phyloP scores from a whole-genome alignment of 2,888 invertebrate genomes.

The Nemotelus nigrinus region DNA sequence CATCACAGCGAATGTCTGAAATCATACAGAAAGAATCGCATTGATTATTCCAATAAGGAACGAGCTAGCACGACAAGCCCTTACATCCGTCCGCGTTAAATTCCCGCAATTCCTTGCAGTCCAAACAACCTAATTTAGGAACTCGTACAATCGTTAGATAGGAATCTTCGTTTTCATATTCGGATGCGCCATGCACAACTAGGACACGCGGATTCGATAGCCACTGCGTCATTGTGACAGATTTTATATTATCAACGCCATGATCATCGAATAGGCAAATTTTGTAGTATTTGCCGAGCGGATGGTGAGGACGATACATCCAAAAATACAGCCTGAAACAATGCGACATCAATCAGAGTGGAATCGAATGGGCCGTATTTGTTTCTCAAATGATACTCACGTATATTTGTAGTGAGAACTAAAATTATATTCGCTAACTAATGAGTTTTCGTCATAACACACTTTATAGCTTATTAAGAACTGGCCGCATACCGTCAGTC shows the following conservation, averaged over 20 bases:
- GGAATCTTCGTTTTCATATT: constrained; percentile 64
- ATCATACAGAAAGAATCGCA: constrained; percentile 7
- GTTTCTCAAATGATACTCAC: constrained; percentile 64
- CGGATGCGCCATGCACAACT: constrained; percentile 69
- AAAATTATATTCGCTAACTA: constrained; percentile 68
- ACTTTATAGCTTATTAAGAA: constrained; percentile 86
- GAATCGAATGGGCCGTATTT: neutral
- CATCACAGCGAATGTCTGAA: constrained; percentile 71
- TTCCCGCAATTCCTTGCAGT: constrained; percentile 69
- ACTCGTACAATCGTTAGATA: constrained; percentile 66
- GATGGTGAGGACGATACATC: constrained; percentile 64
- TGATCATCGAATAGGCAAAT: constrained; percentile 72
- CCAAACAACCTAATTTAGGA: constrained; percentile 72
- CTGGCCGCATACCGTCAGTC: constrained; percentile 93
- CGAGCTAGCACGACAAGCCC: constrained; percentile 36
- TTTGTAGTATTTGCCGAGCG: constrained; percentile 65
- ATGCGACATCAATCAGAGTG: too few relatives aligned
- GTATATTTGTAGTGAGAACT: constrained; percentile 71
- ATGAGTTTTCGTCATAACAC: constrained; percentile 69
- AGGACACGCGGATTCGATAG: constrained; percentile 70
- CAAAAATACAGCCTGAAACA: constrained; percentile 62
- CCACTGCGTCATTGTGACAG: constrained; percentile 73
- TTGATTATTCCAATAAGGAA: constrained; percentile 53
- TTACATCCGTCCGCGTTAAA: constrained; percentile 65
- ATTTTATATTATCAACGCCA: constrained; percentile 70